phyloP scores from a whole-genome alignment of 2,888 invertebrate species.

The Ptychoptera albimana region DNA sequence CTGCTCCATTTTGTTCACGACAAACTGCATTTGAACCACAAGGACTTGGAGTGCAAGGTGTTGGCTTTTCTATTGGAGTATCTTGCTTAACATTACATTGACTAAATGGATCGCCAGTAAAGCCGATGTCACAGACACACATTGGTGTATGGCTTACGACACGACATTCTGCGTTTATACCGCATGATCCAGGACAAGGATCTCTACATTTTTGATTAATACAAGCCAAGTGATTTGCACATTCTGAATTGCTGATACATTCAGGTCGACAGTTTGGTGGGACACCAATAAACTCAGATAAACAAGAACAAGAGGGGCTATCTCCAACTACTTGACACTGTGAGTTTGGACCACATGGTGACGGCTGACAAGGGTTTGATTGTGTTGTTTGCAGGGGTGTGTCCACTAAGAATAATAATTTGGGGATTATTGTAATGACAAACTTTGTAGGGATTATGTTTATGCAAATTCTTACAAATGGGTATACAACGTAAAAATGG shows the following conservation, averaged over 20 bases:
- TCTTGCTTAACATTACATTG: slow-evolving; percentile 13
- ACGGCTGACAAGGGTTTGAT: slow-evolving; percentile 32
- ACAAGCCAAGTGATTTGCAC: slow-evolving; percentile 49
- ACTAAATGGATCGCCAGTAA: slow-evolving; percentile 26
- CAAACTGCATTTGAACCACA: slow-evolving; percentile 68
- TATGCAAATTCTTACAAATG: slow-evolving; percentile 34
- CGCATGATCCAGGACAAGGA: slow-evolving; percentile 58
- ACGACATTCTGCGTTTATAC: slow-evolving; percentile 51
- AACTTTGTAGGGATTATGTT: background rate
- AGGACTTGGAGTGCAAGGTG: slow-evolving; percentile 61
- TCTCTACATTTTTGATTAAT: slow-evolving; percentile 57
- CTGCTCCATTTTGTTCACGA: slow-evolving; percentile 42
- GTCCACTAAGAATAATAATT: slow-evolving; percentile 16
- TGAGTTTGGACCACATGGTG: slow-evolving; percentile 38
- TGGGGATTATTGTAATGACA: background rate
- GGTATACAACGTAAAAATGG: slow-evolving; percentile 52
- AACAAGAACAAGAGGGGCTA: slow-evolving; percentile 58
- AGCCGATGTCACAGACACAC: slow-evolving; percentile 46
- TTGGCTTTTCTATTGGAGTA: slow-evolving; percentile 25
- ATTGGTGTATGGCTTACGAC: slow-evolving; percentile 64
- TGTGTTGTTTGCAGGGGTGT: slow-evolving; percentile 14
- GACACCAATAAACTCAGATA: slow-evolving; percentile 44
- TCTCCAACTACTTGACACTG: slow-evolving; percentile 39
- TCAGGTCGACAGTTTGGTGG: slow-evolving; percentile 59
- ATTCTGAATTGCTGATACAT: slow-evolving; percentile 62